Conservation (phyloP, 2,888 invertebrate genomes). For the Schizotus pectinicornis region DNA sequence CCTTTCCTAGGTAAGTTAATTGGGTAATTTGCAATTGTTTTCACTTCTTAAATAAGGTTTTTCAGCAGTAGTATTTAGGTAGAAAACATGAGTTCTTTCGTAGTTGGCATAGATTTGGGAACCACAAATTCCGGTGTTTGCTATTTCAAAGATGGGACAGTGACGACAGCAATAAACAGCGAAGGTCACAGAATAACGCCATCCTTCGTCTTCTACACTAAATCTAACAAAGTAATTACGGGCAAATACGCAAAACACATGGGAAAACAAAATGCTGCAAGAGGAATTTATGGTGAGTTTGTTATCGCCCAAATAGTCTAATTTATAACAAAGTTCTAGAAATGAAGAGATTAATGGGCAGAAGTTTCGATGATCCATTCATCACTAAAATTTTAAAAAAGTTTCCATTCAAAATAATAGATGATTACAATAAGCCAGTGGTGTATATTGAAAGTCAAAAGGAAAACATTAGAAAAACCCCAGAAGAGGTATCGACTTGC, state of each 20-base stretch:
- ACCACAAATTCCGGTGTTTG: constrained; percentile 17
- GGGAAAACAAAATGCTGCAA: neutral
- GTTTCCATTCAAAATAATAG: constrained; percentile 35
- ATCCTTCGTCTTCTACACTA: neutral
- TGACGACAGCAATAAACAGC: constrained; percentile 10
- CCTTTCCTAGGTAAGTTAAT: too few species aligned
- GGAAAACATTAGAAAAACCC: too few species aligned
- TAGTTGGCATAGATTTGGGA: constrained; percentile 19
- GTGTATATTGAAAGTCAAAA: constrained; percentile 15
- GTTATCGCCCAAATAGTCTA: neutral
- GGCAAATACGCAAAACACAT: constrained; percentile 9
- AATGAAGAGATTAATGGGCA: constrained; percentile 42
- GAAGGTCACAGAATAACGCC: constrained; percentile 14
- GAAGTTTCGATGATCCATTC: constrained; percentile 34
- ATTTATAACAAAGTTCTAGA: constrained; percentile 31
- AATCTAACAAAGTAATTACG: neutral
- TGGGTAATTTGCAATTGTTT: too few species aligned
- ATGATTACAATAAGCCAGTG: constrained; percentile 32
- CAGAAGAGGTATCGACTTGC: too few species aligned
- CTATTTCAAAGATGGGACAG: constrained; percentile 1
- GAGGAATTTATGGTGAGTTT: constrained; percentile 11
- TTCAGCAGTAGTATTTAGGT: too few species aligned
- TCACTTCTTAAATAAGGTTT: too few species aligned
- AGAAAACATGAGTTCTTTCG: too few species aligned
- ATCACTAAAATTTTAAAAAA: constrained; percentile 36